Percentiles rank a stretch among this genome's conserved stretches.
Evolutionary conservation across 2,113 vertebrate genomes (phyloP).

Genomic region (Trochalopteron elliotii): DNA sequence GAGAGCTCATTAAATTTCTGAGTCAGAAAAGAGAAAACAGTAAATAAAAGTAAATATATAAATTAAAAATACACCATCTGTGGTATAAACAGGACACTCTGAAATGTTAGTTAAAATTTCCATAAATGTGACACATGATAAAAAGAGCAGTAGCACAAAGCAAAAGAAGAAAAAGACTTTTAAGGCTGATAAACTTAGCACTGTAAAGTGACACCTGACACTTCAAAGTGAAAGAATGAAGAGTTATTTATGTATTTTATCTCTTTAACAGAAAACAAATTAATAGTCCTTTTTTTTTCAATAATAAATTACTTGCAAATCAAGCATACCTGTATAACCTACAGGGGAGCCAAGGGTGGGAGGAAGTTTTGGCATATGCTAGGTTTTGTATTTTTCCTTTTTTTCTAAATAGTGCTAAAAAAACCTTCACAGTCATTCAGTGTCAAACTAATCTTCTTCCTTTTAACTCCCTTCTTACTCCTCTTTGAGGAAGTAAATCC

Average conservation of each 20-base stretch:
- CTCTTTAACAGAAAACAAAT: neutral
- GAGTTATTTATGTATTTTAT: slow-evolving; percentile 11
- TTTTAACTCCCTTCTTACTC: slow-evolving; percentile 49
- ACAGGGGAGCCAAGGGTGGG: neutral
- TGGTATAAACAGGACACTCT: slow-evolving; percentile 8
- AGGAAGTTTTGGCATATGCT: neutral
- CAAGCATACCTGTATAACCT: neutral
- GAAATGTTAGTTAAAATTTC: neutral
- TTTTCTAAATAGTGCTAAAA: neutral
- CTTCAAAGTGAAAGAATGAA: slow-evolving; percentile 30
- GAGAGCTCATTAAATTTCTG: neutral
- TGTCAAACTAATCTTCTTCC: slow-evolving; percentile 13
- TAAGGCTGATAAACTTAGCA: slow-evolving; percentile 8
- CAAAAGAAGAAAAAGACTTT: slow-evolving; percentile 10
- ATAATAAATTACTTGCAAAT: slow-evolving; percentile 14
- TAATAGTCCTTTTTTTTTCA: neutral
- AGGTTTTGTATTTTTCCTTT: neutral
- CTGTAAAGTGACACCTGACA: neutral
- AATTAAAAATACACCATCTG: slow-evolving; percentile 8
- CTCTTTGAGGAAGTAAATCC: slow-evolving; percentile 55
- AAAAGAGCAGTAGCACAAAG: slow-evolving; percentile 45
- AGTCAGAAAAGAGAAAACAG: neutral
- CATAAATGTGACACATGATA: slow-evolving; percentile 44
- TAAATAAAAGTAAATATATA: slow-evolving; percentile 27
- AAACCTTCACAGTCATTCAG: neutral